A percentile compares a stretch with the other conserved stretches of the same genome.
phyloP scores from a whole-genome alignment of 2,888 invertebrate genomes.

The Heliconius cydno region DNA sequence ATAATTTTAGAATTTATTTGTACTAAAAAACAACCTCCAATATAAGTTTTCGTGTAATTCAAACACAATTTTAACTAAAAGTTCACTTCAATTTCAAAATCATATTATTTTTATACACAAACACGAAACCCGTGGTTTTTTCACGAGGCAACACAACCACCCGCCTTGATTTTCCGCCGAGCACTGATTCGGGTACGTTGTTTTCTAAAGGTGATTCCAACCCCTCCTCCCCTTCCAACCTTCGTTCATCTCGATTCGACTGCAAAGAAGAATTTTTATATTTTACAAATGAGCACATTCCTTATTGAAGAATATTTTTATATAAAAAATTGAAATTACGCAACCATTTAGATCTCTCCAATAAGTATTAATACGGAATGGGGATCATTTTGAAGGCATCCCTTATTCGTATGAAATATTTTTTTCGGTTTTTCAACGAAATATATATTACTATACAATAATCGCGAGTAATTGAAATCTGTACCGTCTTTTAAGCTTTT shows the following conservation, averaged over 20 bases:
- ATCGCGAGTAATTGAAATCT: constrained; percentile 18
- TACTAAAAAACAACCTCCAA: background rate
- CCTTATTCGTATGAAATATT: constrained; percentile 22
- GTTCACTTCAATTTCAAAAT: background rate
- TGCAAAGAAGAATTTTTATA: constrained; percentile 72
- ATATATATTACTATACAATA: constrained; percentile 5
- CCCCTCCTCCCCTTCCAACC: constrained; percentile 60
- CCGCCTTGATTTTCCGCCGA: constrained; percentile 63
- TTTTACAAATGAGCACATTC: constrained; percentile 61
- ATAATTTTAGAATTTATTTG: constrained; percentile 40
- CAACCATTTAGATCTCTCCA: constrained; percentile 29
- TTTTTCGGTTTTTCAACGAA: constrained; percentile 18
- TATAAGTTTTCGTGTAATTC: background rate
- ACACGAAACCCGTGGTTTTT: constrained; percentile 55
- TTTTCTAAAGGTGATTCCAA: constrained; percentile 80
- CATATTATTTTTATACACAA: constrained; percentile 4
- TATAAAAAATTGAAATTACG: constrained; percentile 51
- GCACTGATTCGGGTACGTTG: constrained; percentile 79
- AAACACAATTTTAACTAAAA: background rate
- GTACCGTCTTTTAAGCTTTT: constrained; percentile 23
- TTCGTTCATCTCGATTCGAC: constrained; percentile 78
- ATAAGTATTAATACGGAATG: constrained; percentile 36
- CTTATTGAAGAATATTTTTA: constrained; percentile 59
- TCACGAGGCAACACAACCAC: constrained; percentile 56
- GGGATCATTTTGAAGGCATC: constrained; percentile 27